A percentile compares a stretch with the other conserved stretches of the same genome.
Evolutionary conservation across 2,113 vertebrate species (phyloP).

Genomic region (Spermophilus dauricus): DNA sequence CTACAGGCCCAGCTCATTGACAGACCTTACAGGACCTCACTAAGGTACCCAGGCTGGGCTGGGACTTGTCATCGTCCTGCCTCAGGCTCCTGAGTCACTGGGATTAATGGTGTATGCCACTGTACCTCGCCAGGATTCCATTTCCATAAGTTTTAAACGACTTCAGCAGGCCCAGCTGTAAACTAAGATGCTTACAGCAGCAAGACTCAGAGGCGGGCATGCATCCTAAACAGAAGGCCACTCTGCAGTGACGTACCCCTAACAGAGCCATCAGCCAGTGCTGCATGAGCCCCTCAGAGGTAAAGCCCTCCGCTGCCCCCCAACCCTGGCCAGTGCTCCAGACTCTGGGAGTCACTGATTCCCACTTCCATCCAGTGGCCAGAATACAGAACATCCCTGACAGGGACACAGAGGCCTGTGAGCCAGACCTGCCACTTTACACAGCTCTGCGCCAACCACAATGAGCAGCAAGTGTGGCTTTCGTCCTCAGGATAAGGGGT

Average conservation of each 20-base stretch:
- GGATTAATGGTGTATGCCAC: background rate
- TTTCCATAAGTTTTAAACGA: rapidly evolving
- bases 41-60: background rate
- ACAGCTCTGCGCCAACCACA: rapidly evolving
- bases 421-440: rapidly evolving
- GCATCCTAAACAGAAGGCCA: rapidly evolving
- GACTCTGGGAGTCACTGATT: no score
- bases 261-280: background rate
- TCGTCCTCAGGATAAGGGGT: background rate
- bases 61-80: background rate
- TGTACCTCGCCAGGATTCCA: background rate
- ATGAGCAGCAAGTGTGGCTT: rapidly evolving
- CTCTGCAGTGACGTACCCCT: background rate
- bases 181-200: rapidly evolving
- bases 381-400: no score
- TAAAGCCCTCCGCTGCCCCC: no score
- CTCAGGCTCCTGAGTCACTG: background rate
- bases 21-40: background rate
- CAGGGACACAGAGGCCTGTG: background rate
- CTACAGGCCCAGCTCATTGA: no score
- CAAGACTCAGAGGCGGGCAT: rapidly evolving
- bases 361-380: no score
- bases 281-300: rapidly evolving
- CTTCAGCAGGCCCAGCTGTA: background rate
- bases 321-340: no score